Evolutionary conservation across 1,140 invertebrate genomes (phyloP), one percentile per base, ranked within the genome.

Genomic region (Monochamus saltuarius): DNA sequence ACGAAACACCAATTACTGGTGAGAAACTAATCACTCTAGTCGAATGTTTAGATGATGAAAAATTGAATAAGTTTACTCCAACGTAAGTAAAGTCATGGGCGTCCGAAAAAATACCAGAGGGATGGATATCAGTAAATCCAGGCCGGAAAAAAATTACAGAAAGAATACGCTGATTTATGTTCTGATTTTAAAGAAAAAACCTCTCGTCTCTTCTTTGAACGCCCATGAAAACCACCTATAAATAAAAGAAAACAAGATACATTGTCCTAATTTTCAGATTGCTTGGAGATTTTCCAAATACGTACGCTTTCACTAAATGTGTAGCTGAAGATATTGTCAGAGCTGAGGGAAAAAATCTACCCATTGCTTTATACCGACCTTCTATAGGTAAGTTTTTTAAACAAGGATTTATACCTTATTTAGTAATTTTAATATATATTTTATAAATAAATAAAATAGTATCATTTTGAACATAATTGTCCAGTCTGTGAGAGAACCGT

Each of bases 1-100:
- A 85, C 66, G 73, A 81, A 1, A 69, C 81, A 7, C 80, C 80
- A 4, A 80, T 84, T 4, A 77, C 78, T 10, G 75, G 77, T 8
- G 74, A 81, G 40, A 79, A 82, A 75, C 73, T 92, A 4, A 82
- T 91, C 16, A 51, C 49, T 35, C 37, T 71, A 9, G 58, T 71
- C 1, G 69, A 71, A 57, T 64, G 43, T 22, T 54, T 70, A 16
- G 62, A 70, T 36, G 67, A 70, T 11, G 55, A 67, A 40, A 84
- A 87, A 45, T 75, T 88, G 39, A 78, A 87, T 19, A 83, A 88
- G 65, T 87, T 83, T 75, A 83, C 88, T 77, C 81, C 86, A 61
- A 81, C 19, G 68, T 70, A 62, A 64, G 67, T 42, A 29, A 29
- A 29, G 6, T 29, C 22, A 6, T 29, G 22, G 22, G 6, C 22